Base-by-base conservation (phyloP, 2,888 invertebrate species). In the Blastobasis lacticolella region DNA sequence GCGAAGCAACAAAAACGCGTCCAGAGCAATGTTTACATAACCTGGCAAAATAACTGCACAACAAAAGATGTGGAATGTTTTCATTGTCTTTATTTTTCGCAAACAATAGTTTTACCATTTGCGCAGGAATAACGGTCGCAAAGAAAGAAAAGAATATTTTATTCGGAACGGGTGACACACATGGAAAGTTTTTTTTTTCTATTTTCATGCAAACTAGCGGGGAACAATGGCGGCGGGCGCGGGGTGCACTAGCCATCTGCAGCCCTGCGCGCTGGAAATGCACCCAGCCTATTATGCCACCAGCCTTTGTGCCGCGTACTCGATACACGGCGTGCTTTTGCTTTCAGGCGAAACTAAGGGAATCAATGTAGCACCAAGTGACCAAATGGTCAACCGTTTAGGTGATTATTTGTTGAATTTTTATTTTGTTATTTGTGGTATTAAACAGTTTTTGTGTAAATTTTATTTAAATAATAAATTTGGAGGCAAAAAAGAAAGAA, bases 81-180 rank as follows among this genome's bases (percentile, higher is more conserved):
- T 69, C 69, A 67, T 71, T 69, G 74, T 77, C 77, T 81, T 74
- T 78, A 71, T 75, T 71, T 67, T 67, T 59, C 50, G 59, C 65
- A 69, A 67, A 81, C 73, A 78, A 81, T 76, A 78, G 75, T 77
- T 78, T 75, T 77, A 76, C 77, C 64, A 77, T 71, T 78, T 75
- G 73, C 73, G 69, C 68, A 75, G 77, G 73, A 73, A 78, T 73
- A 78, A 75, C 71, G 65, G 67, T 57, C 66, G 67, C 69, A 76
- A 76, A 80, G 77, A 81, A 79, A 81, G 80, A 79, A 78, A 80
- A 77, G 57, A 80, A 81, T 81, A 81, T 81, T 82, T 81, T 83
- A 84, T 84, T 81, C 69, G 74, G 76, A 78, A 73, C 71, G 69
- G 54, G 71, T 76, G 80, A 78, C 81, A 82, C 73, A 82, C 78